Conservation (phyloP, 1,140 invertebrate species). For the Trichomalopsis sarcophagae region DNA sequence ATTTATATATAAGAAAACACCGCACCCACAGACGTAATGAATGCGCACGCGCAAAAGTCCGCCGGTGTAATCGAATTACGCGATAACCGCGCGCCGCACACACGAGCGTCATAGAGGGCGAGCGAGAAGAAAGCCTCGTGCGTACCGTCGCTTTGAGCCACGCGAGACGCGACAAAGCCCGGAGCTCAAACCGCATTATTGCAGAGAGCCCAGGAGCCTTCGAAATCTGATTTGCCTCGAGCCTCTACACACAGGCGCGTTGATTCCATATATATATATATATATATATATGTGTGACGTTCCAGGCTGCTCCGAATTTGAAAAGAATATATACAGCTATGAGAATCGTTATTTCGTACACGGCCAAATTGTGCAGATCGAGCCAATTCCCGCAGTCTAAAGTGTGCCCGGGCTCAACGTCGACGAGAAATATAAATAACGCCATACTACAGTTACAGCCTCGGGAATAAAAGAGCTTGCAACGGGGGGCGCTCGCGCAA, state of each 20-base stretch:
- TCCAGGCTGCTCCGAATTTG: neutral
- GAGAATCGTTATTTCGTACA: too few species aligned
- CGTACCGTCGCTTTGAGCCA: constrained; percentile 30
- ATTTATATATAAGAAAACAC: neutral
- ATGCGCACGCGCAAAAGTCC: neutral
- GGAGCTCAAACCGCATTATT: constrained; percentile 25
- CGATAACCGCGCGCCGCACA: neutral
- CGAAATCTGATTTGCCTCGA: constrained; percentile 30
- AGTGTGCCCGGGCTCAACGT: too few species aligned
- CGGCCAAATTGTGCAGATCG: too few species aligned
- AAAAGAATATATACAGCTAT: too few species aligned
- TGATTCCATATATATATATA: neutral
- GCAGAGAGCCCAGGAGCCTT: constrained; percentile 5
- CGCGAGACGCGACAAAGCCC: constrained; percentile 14
- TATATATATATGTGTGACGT: neutral
- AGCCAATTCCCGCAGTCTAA: too few species aligned
- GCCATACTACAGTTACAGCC: too few species aligned
- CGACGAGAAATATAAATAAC: neutral
- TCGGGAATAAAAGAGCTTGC: neutral
- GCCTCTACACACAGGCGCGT: neutral
- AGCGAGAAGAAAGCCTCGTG: neutral
- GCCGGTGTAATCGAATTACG: constrained; percentile 17
- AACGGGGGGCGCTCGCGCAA: constrained; percentile 1
- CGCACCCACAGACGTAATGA: neutral
- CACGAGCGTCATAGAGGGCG: neutral